Percentiles rank a stretch among this genome's conserved stretches.
Evolutionary conservation across 2,888 invertebrate genomes (phyloP).

Genomic region (Lapara coniferarum): DNA sequence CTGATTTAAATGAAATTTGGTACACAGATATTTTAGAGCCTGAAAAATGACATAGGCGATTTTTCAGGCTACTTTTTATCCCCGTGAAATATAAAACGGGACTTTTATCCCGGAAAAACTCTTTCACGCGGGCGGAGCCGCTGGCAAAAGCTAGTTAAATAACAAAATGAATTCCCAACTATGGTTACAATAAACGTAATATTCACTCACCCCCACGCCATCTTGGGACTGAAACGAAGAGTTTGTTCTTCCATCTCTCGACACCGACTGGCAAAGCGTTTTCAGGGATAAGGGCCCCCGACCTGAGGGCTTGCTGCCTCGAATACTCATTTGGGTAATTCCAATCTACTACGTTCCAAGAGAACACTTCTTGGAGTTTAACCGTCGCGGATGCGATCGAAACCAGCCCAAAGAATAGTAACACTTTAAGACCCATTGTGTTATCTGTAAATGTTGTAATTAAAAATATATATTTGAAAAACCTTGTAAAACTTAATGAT

Average conservation of each 20-base stretch:
- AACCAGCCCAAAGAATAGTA: slow-evolving; percentile 55
- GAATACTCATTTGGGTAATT: slow-evolving; percentile 86
- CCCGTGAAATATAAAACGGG: too few species aligned
- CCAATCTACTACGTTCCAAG: slow-evolving; percentile 91
- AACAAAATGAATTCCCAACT: background rate
- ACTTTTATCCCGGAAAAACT: too few species aligned
- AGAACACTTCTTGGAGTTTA: slow-evolving; percentile 87
- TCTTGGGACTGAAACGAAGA: slow-evolving; percentile 92
- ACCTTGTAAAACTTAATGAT: background rate
- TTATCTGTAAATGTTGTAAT: background rate
- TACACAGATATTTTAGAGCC: too few species aligned
- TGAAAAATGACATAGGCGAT: too few species aligned
- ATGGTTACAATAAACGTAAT: background rate
- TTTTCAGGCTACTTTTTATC: too few species aligned
- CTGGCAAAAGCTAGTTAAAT: too few species aligned
- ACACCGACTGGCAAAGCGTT: slow-evolving; percentile 93
- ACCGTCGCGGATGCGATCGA: slow-evolving; percentile 66
- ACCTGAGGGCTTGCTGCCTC: slow-evolving; percentile 85
- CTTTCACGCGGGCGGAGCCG: too few species aligned
- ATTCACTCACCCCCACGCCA: slow-evolving; percentile 88
- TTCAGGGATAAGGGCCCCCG: slow-evolving; percentile 88
- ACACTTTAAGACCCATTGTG: slow-evolving; percentile 50
- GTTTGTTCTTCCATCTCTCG: slow-evolving; percentile 90
- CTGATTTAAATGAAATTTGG: too few species aligned
- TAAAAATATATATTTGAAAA: background rate